Conservation (phyloP, 2,888 invertebrate genomes). For the Rhyacophila evoluta region DNA sequence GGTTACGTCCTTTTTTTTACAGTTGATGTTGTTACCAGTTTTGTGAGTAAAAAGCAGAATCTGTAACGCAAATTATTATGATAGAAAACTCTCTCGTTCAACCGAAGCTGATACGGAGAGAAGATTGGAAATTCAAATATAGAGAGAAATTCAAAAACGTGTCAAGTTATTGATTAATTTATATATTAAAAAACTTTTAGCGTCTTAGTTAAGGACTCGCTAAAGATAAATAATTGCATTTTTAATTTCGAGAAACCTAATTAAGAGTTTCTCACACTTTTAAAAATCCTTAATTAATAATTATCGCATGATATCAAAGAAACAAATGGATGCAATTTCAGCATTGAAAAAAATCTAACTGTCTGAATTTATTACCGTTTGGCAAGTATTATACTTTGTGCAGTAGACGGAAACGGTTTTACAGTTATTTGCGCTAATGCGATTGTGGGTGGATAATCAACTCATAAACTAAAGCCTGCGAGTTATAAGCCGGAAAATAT, state of each 20-base stretch:
- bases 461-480: background rate
- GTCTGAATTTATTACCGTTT: background rate
- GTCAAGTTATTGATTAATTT: too few relatives aligned
- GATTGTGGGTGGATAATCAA: background rate
- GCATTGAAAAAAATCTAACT: background rate
- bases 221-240: background rate
- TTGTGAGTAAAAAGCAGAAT: too few relatives aligned
- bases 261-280: background rate
- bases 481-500: background rate
- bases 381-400: background rate
- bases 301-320: background rate
- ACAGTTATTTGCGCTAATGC: background rate
- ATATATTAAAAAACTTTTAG: too few relatives aligned
- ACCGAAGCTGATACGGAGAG: too few relatives aligned
- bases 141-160: too few relatives aligned
- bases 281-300: background rate
- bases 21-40: too few relatives aligned
- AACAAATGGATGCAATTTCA: background rate
- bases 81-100: too few relatives aligned
- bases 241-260: background rate
- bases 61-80: too few relatives aligned
- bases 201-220: too few relatives aligned
- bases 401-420: background rate
- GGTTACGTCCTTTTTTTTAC: too few relatives aligned
- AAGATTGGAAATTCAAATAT: too few relatives aligned